Evolutionary conservation across 2,797 vertebrate species (phyloP).

Genomic region (Sebastes hopkinsi): DNA sequence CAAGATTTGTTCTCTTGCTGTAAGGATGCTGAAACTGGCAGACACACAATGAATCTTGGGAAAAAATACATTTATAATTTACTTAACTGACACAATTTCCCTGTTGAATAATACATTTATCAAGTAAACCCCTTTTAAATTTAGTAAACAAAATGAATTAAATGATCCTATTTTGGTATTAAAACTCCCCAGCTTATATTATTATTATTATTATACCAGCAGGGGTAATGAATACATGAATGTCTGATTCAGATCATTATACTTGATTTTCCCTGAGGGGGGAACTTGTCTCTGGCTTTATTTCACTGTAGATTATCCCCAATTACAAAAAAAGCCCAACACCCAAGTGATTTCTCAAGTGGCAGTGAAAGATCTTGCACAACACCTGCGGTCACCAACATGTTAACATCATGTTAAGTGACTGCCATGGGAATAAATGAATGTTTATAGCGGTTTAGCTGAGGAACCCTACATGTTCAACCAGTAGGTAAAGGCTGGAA

Average conservation of each 20-base stretch:
- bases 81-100: not conserved
- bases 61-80: not conserved
- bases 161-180: not conserved
- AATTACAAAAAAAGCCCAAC: not conserved
- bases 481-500: not conserved
- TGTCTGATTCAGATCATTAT: not conserved
- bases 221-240: constrained; percentile 1
- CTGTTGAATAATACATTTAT: not conserved
- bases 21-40: constrained; percentile 28
- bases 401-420: not conserved
- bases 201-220: not conserved
- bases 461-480: not conserved
- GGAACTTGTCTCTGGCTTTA: not conserved
- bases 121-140: not conserved
- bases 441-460: not conserved
- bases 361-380: not conserved
- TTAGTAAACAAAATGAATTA: not conserved
- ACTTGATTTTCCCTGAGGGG: not conserved
- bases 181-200: not conserved
- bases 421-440: not conserved
- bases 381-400: not conserved
- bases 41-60: not conserved
- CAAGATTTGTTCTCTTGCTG: constrained; percentile 31
- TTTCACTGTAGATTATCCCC: not conserved
- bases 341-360: not conserved